These are phyloP conservation scores for Andrena cerasifolii DNA, from an alignment of 1,140 invertebrate species.

Conservation along the genomic window DNA sequence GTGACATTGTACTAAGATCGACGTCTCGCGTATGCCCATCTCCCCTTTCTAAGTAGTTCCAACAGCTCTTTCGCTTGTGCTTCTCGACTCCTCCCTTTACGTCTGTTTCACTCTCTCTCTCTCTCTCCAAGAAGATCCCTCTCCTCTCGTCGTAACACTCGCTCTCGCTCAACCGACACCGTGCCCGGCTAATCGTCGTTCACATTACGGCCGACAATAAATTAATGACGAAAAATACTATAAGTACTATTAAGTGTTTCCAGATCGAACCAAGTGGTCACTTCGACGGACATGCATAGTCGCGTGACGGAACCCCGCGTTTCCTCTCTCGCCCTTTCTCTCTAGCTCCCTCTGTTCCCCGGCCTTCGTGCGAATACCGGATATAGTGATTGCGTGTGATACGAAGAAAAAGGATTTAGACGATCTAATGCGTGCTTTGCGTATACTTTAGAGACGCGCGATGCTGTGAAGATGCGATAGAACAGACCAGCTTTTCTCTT, in stretches of 20 bases:
- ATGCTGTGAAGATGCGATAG: slow-evolving; percentile 20
- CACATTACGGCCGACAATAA: slow-evolving; percentile 69
- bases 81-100: background rate
- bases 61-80: background rate
- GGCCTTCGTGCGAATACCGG: slow-evolving; percentile 40
- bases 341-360: slow-evolving; percentile 23
- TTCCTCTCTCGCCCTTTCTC: slow-evolving; percentile 48
- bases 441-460: background rate
- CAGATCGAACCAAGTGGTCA: slow-evolving; percentile 55
- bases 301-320: slow-evolving; percentile 38
- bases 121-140: slow-evolving; percentile 15
- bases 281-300: slow-evolving; percentile 43
- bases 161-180: slow-evolving; percentile 7
- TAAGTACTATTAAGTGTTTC: slow-evolving; percentile 73
- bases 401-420: slow-evolving; percentile 36
- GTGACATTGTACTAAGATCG: slow-evolving; percentile 63
- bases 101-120: slow-evolving; percentile 3
- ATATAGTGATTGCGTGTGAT: slow-evolving; percentile 12
- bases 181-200: slow-evolving; percentile 20
- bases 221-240: slow-evolving; percentile 77
- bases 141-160: slow-evolving; percentile 3
- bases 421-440: slow-evolving; percentile 30
- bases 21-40: slow-evolving; percentile 41
- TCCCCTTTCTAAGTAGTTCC: slow-evolving; percentile 5
- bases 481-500: slow-evolving; percentile 30